Evolutionary conservation across 2,113 vertebrate genomes (phyloP), one percentile per base, ranked within the genome.

Genomic region (Synodontis membranacea): DNA sequence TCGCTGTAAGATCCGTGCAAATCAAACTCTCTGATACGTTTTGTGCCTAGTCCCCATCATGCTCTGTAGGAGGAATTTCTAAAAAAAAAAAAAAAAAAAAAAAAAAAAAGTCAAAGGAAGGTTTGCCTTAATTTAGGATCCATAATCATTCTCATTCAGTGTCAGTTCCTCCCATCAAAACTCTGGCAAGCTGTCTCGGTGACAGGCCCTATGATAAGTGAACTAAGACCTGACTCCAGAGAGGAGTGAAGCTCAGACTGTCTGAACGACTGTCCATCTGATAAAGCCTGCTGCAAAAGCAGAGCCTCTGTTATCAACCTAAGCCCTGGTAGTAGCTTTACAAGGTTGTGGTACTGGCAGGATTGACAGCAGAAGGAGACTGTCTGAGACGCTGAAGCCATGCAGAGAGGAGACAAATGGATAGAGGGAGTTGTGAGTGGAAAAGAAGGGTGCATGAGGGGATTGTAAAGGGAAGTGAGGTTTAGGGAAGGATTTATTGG

Each of bases 201-300:
- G 88, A 88, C 86, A 75, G 56, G 86, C 84, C 56, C 28, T 37
- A 68, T 82, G 80, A 42, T 88, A 76, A 88, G 85, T 62, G 42
- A 79, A 56, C 42, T 88, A 37, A 75, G 58, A 75, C 46, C 84
- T 85, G 50, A 74, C 72, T 84, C 58, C 80, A 46, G 25, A 56
- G 21, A 74, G 78, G 64, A 84, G 80, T 34, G 82, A 80, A 82
- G 70, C 46, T 42, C 52, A 58, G 64, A 42, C 78, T 83, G 72
- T 88, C 84, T 75, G 90, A 92, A 76, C 86, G 90, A 92, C 89
- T 90, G 91, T 75, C 46, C 46, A 93, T 94, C 92, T 93, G 94
- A 94, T 95, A 93, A 93, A 89, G 46, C 70, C 46, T 84, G 83
- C 88, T 87, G 84, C 89, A 91, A 88, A 88, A 88, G 89, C 86